Conservation (phyloP, 2,888 invertebrate species). For the Emmelina monodactyla region DNA sequence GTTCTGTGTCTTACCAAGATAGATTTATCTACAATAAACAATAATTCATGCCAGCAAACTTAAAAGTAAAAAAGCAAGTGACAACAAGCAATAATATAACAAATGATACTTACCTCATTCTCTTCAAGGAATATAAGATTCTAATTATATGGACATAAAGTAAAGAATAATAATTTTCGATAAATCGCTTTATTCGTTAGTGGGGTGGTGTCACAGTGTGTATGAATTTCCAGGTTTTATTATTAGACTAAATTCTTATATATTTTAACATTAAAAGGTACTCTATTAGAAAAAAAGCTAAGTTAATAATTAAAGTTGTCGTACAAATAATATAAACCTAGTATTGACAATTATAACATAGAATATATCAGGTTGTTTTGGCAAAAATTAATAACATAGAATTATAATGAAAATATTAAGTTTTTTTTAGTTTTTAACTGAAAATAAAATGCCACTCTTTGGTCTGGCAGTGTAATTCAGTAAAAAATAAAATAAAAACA, state of each 20-base stretch:
- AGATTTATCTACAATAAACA: slow-evolving; percentile 9
- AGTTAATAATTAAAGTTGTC: background rate
- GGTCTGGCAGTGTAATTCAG: slow-evolving; percentile 24
- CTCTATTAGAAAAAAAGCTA: background rate
- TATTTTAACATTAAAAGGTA: slow-evolving; percentile 1
- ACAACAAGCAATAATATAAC: background rate
- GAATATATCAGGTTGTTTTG: background rate
- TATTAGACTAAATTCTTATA: too few relatives aligned
- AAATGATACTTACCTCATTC: slow-evolving; percentile 9
- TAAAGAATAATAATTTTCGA: background rate
- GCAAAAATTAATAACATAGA: background rate
- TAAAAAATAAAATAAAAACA: background rate
- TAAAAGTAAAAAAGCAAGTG: slow-evolving; percentile 23
- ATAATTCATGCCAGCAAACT: slow-evolving; percentile 38
- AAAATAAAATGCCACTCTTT: slow-evolving; percentile 37
- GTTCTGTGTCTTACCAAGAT: too few relatives aligned
- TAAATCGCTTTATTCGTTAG: slow-evolving; percentile 1
- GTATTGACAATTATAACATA: background rate
- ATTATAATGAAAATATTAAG: background rate
- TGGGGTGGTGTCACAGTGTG: background rate
- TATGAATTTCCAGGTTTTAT: too few relatives aligned
- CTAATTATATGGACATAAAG: slow-evolving; percentile 6
- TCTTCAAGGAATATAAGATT: slow-evolving; percentile 4
- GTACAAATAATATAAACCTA: background rate
- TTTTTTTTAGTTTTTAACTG: slow-evolving; percentile 5